Evolutionary conservation across 2,113 vertebrate species (phyloP), one percentile per base, ranked within the genome.

Genomic region (Cyanoderma ruficeps): DNA sequence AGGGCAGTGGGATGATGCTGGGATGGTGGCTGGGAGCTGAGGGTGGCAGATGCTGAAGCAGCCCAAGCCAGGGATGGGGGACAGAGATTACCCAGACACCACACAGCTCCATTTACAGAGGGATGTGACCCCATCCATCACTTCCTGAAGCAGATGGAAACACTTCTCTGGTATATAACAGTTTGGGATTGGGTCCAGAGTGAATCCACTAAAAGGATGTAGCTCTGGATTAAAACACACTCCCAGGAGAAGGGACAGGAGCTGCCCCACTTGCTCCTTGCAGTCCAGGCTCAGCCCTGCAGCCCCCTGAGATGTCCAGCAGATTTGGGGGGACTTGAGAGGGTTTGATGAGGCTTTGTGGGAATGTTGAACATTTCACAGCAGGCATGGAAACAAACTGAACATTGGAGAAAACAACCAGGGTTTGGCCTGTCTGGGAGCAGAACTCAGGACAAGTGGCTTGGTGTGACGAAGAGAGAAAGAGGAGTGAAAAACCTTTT

Each of bases 1-100:
- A 22, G 46, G 24, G 52, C 0, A 0, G 6, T 41, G 79, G 39
- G n/a, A 18, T 13, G 41, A 0, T 1, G 5, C 13, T 24, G 67
- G 42, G 31, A 8, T 31, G 33, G 4, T 30, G 72, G 55, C 9
- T 28, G 72, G 60, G 47, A 84, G 39, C 39, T 15, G 27, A 59
- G 61, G 35, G 5, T 10, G 33, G 60, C 20, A 14, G 55, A 10
- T 75, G 44, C 21, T 63, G 21, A 22, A 84, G 60, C 23, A 68
- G 15, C 47, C 59, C 71, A 15, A 33, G n/a, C 6, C 10, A 2
- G 15, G 42, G 18, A 23, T 20, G 35, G 27, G 27, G 41, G 23
- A 61, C 33, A 84, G 19, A n/a, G 42, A 28, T 83, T 7, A 77
- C 67, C 9, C 25, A 61, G 86, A 9, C 31, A 11, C 25, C 0